Conservation (phyloP, 2,797 vertebrate species). For the Momotus momota region DNA sequence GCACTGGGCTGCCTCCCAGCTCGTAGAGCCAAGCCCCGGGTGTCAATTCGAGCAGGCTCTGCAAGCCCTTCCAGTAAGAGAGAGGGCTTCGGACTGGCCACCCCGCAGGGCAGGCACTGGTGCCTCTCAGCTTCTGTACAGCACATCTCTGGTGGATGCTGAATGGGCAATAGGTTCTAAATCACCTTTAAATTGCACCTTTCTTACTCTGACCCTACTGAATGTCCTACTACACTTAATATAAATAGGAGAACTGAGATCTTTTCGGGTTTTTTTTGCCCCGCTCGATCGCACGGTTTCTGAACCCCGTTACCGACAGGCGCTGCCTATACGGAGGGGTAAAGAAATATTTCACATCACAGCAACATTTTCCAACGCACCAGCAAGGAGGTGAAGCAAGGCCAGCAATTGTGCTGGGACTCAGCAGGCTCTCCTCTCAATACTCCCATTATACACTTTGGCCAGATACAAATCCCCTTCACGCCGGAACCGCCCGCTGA, state of each 20-base stretch:
- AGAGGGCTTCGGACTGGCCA: not conserved
- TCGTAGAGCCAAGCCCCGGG: not conserved
- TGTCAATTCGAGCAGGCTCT: not conserved
- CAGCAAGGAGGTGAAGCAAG: not conserved
- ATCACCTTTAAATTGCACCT: too few species aligned
- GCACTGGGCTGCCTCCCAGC: not conserved
- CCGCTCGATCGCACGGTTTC: fast-evolving
- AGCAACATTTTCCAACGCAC: not conserved
- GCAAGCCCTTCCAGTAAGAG: not conserved
- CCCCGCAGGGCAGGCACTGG: not conserved
- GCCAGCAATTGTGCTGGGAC: not conserved
- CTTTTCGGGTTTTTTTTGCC: fast-evolving
- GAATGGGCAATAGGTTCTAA: too few species aligned
- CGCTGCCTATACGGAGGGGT: not conserved
- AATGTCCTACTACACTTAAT: not conserved
- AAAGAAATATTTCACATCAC: not conserved
- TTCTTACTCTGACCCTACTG: not conserved
- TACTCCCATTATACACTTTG: not conserved
- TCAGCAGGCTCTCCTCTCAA: not conserved
- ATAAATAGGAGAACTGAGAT: not conserved
- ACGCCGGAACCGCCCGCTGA: not conserved
- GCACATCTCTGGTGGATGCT: not conserved
- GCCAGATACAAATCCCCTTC: not conserved
- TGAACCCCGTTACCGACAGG: not conserved
- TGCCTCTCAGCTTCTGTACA: not conserved